Percentiles rank a stretch among this genome's conserved stretches.
Evolutionary conservation across 2,797 vertebrate genomes (phyloP).

Genomic region (Vireo griseus): DNA sequence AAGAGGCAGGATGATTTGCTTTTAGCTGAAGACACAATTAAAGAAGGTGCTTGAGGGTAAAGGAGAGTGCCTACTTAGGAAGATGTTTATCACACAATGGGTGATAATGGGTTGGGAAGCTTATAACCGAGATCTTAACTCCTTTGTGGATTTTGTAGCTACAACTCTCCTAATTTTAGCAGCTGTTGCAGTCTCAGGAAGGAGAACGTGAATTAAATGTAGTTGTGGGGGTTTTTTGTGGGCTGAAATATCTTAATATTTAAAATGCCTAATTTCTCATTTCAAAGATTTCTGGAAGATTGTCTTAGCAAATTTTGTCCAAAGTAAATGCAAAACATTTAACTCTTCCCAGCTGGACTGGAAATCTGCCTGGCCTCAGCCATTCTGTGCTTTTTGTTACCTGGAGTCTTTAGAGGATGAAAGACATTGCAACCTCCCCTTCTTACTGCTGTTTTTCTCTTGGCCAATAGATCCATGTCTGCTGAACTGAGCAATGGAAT

Average conservation of each 20-base stretch:
- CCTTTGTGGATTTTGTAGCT: slow-evolving; percentile 16
- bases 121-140: slow-evolving; percentile 29
- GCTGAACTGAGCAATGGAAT: background rate
- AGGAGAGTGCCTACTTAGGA: slow-evolving; percentile 47
- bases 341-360: background rate
- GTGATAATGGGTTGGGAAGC: slow-evolving; percentile 22
- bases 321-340: background rate
- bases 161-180: background rate
- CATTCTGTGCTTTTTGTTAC: background rate
- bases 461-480: background rate
- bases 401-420: background rate
- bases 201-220: background rate
- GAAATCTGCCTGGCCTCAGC: background rate
- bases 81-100: slow-evolving; percentile 44
- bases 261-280: background rate
- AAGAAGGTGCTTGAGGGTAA: slow-evolving; percentile 65
- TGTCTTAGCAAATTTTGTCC: fast-evolving
- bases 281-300: background rate
- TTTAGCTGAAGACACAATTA: slow-evolving; percentile 64
- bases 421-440: background rate
- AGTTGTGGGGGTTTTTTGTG: background rate
- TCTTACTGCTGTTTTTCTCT: background rate
- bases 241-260: background rate
- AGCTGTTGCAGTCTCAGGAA: background rate
- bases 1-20: slow-evolving; percentile 63